These are phyloP conservation scores for Pygmarrhopalites habei DNA, from an alignment of 1,140 invertebrate genomes.

Conservation along the genomic window DNA sequence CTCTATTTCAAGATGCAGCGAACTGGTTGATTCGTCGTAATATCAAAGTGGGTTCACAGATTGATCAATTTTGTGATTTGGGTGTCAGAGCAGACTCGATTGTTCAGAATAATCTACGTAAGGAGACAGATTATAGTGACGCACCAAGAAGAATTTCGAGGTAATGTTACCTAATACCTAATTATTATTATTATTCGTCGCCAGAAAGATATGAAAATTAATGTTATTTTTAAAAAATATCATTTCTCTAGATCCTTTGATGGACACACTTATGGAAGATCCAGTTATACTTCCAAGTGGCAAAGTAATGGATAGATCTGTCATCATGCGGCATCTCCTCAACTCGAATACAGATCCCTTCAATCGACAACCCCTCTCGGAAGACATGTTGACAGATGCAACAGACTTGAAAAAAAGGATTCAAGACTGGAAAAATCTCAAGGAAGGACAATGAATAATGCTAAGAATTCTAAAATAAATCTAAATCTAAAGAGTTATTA, in stretches of 20 bases:
- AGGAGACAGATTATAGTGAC: constrained; percentile 86
- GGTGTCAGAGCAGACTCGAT: constrained; percentile 72
- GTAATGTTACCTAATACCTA: constrained; percentile 32
- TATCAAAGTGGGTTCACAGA: constrained; percentile 74
- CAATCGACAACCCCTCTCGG: constrained; percentile 86
- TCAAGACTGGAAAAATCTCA: constrained; percentile 66
- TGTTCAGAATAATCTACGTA: constrained; percentile 71
- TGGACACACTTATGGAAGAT: constrained; percentile 96
- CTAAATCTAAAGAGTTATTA: too few species aligned
- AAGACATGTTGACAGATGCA: constrained; percentile 70
- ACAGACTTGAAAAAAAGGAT: constrained; percentile 70
- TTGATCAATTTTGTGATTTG: constrained; percentile 73
- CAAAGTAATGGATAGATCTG: constrained; percentile 88
- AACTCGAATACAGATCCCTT: constrained; percentile 97
- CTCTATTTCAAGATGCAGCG: constrained; percentile 85
- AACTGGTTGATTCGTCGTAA: constrained; percentile 65
- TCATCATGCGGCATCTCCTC: constrained; percentile 87
- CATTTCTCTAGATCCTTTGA: constrained; percentile 69
- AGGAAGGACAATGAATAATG: too few species aligned
- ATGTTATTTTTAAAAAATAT: not conserved
- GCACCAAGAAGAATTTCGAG: constrained; percentile 93
- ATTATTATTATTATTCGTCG: not conserved
- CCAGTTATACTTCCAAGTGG: constrained; percentile 90
- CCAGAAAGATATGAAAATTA: not conserved
- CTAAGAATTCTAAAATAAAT: too few species aligned